Evolutionary conservation across 2,888 invertebrate genomes (phyloP).

Genomic region (Germaria angustata): DNA sequence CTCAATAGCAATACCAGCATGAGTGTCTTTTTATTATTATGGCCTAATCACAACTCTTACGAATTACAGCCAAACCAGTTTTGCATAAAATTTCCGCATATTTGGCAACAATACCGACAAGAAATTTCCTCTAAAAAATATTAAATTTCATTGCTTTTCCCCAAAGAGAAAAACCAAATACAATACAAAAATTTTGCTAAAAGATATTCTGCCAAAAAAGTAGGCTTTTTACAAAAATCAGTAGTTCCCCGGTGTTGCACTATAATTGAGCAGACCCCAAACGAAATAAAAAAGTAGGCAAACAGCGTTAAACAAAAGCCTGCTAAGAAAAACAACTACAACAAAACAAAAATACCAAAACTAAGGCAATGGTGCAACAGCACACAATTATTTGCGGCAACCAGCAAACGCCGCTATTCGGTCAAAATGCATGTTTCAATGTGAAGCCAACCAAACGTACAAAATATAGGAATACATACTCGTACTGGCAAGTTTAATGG

Average conservation of each 20-base stretch:
- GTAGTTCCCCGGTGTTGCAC: conserved; percentile 45
- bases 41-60: not conserved
- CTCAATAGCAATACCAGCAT: not conserved
- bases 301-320: conserved; percentile 44
- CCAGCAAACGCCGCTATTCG: conserved; percentile 53
- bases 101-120: conserved; percentile 45
- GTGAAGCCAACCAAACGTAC: conserved; percentile 13
- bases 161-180: conserved; percentile 6
- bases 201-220: conserved; percentile 39
- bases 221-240: conserved; percentile 32
- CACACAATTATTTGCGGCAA: conserved; percentile 53
- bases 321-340: conserved; percentile 1
- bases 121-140: conserved; percentile 40
- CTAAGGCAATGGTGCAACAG: conserved; percentile 66
- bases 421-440: conserved; percentile 52
- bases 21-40: conserved; percentile 1
- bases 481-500: conserved; percentile 14
- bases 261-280: conserved; percentile 38
- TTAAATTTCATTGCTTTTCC: conserved; percentile 11
- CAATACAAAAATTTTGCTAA: conserved; percentile 24
- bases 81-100: conserved; percentile 62
- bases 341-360: conserved; percentile 19
- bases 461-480: conserved; percentile 2
- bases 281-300: conserved; percentile 55
- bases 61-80: conserved; percentile 38